A percentile compares a stretch with the other conserved stretches of the same genome.
phyloP scores from a whole-genome alignment of 2,113 vertebrate species.

The Aegithalos caudatus region DNA sequence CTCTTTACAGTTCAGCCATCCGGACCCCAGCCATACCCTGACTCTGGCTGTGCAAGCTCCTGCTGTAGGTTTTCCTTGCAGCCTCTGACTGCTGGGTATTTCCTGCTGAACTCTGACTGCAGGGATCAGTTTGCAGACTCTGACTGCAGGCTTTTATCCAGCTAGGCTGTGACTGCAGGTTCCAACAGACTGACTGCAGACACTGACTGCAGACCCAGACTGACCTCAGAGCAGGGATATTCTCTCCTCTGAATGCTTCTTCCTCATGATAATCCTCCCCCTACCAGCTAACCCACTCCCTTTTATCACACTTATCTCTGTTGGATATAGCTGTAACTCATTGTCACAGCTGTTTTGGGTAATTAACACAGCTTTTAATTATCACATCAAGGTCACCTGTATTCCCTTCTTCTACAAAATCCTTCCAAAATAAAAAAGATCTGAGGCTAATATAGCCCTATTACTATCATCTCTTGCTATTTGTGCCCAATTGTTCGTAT shows the following conservation, averaged over 20 bases:
- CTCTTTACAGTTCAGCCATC: not conserved
- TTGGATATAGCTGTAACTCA: not conserved
- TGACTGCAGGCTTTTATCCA: not conserved
- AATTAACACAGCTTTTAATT: not conserved
- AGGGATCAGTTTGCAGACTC: not conserved
- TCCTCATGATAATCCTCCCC: no score
- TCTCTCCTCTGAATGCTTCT: not conserved
- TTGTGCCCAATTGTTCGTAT: not conserved
- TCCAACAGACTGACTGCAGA: not conserved
- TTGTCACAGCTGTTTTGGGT: not conserved
- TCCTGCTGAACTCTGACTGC: not conserved
- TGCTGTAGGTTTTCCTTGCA: not conserved
- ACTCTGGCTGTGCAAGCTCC: not conserved
- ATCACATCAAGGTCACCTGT: not conserved
- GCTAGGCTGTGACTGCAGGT: not conserved
- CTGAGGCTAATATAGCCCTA: not conserved
- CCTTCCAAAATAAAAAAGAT: not conserved
- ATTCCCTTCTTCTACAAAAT: not conserved
- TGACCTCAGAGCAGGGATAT: not conserved
- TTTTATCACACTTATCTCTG: not conserved
- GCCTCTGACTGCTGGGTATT: not conserved
- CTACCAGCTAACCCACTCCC: not conserved
- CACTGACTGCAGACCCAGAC: not conserved
- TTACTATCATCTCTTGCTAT: not conserved
- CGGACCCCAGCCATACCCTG: not conserved